Evolutionary conservation across 1,140 invertebrate species (phyloP), one percentile per base, ranked within the genome.

Genomic region (Lucilia sericata): DNA sequence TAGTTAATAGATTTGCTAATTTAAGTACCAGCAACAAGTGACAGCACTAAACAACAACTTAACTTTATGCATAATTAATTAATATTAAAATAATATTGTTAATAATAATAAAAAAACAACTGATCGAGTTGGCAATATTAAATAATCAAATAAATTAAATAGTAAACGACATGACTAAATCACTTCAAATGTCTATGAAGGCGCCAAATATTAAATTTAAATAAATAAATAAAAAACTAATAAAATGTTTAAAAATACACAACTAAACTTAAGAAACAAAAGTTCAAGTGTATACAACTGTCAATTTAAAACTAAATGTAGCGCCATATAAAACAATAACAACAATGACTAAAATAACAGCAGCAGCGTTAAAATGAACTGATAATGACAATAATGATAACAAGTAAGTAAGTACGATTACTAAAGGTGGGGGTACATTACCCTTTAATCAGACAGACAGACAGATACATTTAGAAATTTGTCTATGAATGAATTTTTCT

Each of bases 191-290:
- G 65, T 21, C 21, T 25, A 21, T 70, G 21, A 19, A 21, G 65
- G 65, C 65, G 65, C 65, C 65, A 70, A 70, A 21, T 70, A 21
- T 70, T 14, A 55, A 70, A 70, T 70, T 70, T 60, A 60, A 60
- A n/a, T 17, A 42, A 42, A 42, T 42, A 42, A 42, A 42, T 42
- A 42, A 42, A 42, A 42, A 42, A 42, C 42, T 42, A 42, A 42
- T 42, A 42, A 42, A 42, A 42, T 42, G 5, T 0, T 42, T 3
- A 42, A 42, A 42, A 42, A 42, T 42, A 42, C 55, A 60, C 55
- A 60, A 60, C 55, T n/a, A 60, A 17, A n/a, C 5, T n/a, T n/a
- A 17, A 7, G n/a, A n/a, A 60, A 60, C 25, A 60, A 60, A 21
- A 70, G 65, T 70, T 70, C 65, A 70, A 70, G 65, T 70, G n/a